These are phyloP conservation scores for Petrocephalus zakoni DNA, from an alignment of 2,113 vertebrate species.

Conservation along the genomic window DNA sequence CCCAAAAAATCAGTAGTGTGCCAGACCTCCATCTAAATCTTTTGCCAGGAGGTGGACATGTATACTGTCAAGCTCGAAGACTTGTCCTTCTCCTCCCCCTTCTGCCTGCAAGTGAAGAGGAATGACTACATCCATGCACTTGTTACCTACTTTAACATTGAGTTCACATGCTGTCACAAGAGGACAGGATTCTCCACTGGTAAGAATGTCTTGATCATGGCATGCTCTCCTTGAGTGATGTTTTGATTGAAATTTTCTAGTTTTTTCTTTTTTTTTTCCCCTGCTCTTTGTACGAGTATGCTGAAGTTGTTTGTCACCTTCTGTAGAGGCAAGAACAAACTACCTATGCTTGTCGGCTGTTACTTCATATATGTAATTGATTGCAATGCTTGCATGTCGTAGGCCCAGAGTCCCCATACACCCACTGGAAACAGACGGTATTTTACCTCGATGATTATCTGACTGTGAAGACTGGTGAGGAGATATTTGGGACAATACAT, in stretches of 20 bases:
- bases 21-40: not conserved
- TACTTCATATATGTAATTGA: not conserved
- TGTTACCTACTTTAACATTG: slow-evolving; percentile 92
- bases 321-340: not conserved
- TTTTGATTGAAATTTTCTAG: not conserved
- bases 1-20: not conserved
- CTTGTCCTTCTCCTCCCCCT: slow-evolving; percentile 84
- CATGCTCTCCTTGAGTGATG: not conserved
- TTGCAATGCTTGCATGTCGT: not conserved
- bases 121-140: slow-evolving; percentile 86
- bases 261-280: too few species aligned
- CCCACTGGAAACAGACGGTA: slow-evolving; percentile 92
- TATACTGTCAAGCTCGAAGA: slow-evolving; percentile 88
- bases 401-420: slow-evolving; percentile 90
- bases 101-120: slow-evolving; percentile 87
- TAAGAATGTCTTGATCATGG: slow-evolving; percentile 46
- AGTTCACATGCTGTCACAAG: slow-evolving; percentile 91
- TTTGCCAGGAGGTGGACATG: slow-evolving; percentile 82
- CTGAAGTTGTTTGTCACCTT: not conserved
- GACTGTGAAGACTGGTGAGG: slow-evolving; percentile 85
- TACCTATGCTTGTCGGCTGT: not conserved
- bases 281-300: not conserved
- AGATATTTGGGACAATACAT: slow-evolving; percentile 85
- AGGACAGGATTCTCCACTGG: slow-evolving; percentile 89
- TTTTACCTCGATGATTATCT: slow-evolving; percentile 92